Base-by-base conservation (phyloP, 2,797 vertebrate genomes). In the Fratercula arctica region DNA sequence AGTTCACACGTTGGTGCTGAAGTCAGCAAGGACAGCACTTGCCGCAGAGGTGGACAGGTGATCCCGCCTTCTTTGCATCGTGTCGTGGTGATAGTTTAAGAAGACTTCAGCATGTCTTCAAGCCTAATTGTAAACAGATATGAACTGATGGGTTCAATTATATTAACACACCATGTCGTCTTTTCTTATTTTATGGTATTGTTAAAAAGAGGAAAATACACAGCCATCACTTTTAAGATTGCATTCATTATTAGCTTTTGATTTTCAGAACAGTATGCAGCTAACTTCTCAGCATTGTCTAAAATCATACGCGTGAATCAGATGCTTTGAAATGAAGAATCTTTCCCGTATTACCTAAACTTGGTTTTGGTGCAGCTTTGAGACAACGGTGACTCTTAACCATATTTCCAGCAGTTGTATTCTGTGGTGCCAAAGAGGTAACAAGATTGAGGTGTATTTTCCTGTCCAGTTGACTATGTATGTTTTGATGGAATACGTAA, bases 381-480 rank as follows among this genome's bases (percentile, higher is more conserved):
- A 51, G 54, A 28, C 7, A 18, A 0, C 10, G 15, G 20, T 75
- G 43, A 39, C 35, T 69, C 10, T 28, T 25, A 23, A 37, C 41
- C 4, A 0, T 67, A 28, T 70, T 85, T 87, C 11, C 23, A 29
- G 11, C 50, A 4, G 6, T 51, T 63, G 17, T 19, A 4, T 45
- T 45, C 43, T 45, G 45, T 51, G 39, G 46, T 85, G 46, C 12
- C 3, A 23, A 20, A 60, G 45, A 61, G 26, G 13, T 56, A 13
- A 4, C 14, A 21, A 60, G 29, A 24, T 16, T 21, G 50, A 83
- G 15, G 18, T 53, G 5, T 51, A 18, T 67, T 63, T 77, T 4
- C n/a, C 50, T 51, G 1, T 75, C 18, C 3, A 23, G 11, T 77
- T 87, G 61, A 18, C 29, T 19, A 4, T 0, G 0, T 60, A 9